Evolutionary conservation across 2,888 invertebrate species (phyloP).

Genomic region (Lepas anatifera): DNA sequence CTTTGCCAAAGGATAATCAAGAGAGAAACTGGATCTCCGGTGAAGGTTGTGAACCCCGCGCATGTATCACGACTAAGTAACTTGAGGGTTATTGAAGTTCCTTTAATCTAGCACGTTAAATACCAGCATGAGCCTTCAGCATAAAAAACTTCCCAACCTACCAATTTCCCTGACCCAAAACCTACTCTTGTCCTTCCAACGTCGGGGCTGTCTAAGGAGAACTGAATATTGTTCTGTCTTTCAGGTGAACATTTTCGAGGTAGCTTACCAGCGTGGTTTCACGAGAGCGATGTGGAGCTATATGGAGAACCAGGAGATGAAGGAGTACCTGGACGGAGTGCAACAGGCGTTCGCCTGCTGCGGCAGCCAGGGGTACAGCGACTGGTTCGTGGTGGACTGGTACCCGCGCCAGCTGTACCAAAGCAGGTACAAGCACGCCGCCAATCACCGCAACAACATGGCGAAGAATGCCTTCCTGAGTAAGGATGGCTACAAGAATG

Average conservation of each 20-base stretch:
- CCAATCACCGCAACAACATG: neutral
- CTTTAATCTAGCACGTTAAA: too few species aligned
- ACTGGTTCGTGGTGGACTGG: slow-evolving; percentile 13
- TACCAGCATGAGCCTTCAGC: too few species aligned
- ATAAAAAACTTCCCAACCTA: too few species aligned
- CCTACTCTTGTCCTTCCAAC: too few species aligned
- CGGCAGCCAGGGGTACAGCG: neutral
- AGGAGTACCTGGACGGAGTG: neutral
- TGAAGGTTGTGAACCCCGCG: too few species aligned
- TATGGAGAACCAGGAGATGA: neutral
- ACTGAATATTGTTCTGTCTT: neutral
- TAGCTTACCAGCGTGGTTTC: neutral
- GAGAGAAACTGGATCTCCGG: too few species aligned
- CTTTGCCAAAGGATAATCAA: too few species aligned
- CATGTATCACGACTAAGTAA: too few species aligned
- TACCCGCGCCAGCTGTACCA: neutral
- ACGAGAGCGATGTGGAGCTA: neutral
- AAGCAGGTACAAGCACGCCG: neutral
- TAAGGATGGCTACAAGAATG: neutral
- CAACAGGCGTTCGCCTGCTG: slow-evolving; percentile 2
- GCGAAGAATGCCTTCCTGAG: neutral
- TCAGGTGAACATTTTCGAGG: neutral
- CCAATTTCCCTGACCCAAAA: too few species aligned
- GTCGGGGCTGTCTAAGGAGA: too few species aligned
- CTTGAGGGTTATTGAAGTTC: too few species aligned